Conservation (phyloP, 2,113 vertebrate species). For the Orycteropus afer region DNA sequence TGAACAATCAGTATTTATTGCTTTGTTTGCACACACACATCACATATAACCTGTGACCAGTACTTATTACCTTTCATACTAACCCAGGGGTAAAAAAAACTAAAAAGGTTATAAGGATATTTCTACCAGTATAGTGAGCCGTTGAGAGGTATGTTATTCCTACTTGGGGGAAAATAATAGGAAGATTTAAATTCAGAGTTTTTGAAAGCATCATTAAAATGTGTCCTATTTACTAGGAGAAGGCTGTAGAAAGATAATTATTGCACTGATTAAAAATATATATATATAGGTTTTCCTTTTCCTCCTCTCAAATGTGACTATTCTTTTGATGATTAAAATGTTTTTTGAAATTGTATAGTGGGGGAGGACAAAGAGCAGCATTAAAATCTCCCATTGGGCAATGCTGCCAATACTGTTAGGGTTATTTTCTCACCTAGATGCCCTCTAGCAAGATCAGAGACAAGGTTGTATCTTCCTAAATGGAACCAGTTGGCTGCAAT, state of each 20-base stretch:
- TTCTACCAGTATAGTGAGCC: background rate
- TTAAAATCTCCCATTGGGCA: slow-evolving; percentile 59
- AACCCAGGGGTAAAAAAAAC: background rate
- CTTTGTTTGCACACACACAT: background rate
- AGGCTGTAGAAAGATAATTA: background rate
- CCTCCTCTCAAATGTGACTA: slow-evolving; percentile 51
- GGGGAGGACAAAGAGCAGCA: slow-evolving; percentile 7
- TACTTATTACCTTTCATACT: background rate
- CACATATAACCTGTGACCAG: background rate
- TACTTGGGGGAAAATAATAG: background rate
- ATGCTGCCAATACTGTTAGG: slow-evolving; percentile 1
- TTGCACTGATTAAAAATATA: background rate
- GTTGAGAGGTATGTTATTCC: slow-evolving; percentile 37
- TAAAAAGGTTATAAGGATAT: slow-evolving; percentile 33
- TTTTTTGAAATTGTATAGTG: slow-evolving; percentile 60
- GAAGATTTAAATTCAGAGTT: slow-evolving; percentile 38
- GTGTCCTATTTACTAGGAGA: slow-evolving; percentile 12
- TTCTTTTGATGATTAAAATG: slow-evolving; percentile 70
- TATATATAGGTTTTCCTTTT: slow-evolving; percentile 41
- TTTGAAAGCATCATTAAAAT: slow-evolving; percentile 53
- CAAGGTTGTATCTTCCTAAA: slow-evolving; percentile 59
- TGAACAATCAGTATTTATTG: background rate
- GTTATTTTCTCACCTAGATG: slow-evolving; percentile 49
- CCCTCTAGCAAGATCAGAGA: slow-evolving; percentile 71
- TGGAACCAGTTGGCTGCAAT: slow-evolving; percentile 52